Evolutionary conservation across 2,113 vertebrate species (phyloP), one percentile per base, ranked within the genome.

Genomic region (Apteryx mantelli): DNA sequence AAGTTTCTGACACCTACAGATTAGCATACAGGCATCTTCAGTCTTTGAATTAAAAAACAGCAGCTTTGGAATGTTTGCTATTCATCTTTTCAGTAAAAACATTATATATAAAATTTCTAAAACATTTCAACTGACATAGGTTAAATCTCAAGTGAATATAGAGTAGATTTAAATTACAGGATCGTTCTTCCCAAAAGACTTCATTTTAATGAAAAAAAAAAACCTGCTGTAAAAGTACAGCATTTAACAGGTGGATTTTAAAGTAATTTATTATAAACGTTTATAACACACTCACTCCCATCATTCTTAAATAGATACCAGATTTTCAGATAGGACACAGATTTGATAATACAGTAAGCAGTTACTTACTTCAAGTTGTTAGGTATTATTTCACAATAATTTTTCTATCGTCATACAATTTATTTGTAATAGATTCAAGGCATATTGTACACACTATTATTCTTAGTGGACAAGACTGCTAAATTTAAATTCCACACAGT

Each of bases 401-500:
- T 55, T 34, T 75, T 91, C 70, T 48, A 93, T 32, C 82, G 9
- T 77, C 34, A 28, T 71, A 75, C 50, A 53, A 20, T 60, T 34
- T 42, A 24, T 30, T 93, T 77, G 46, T 83, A 16, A 50, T 40
- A 93, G n/a, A 63, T 24, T 70, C 73, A 89, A 86, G 66, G 40
- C 44, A 82, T 48, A 68, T 3, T 32, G 24, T 34, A 63, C 14
- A 69, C 21, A 48, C 11, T 66, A 34, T 13, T 84, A 71, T 69
- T 85, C 64, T 82, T 70, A 87, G 53, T 3, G 6, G 78, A 77
- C 12, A 52, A 88, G 63, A 61, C 53, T 70, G 46, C 2, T 13
- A 85, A 38, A 84, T 83, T 55, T 52, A 73, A 95, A 86, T 52
- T 64, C 80, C 95, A 97, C 96, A 98, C 98, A 96, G 98, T 99